These are phyloP conservation scores for Cheilosia vulpina DNA, from an alignment of 2,888 invertebrate species.

Conservation along the genomic window DNA sequence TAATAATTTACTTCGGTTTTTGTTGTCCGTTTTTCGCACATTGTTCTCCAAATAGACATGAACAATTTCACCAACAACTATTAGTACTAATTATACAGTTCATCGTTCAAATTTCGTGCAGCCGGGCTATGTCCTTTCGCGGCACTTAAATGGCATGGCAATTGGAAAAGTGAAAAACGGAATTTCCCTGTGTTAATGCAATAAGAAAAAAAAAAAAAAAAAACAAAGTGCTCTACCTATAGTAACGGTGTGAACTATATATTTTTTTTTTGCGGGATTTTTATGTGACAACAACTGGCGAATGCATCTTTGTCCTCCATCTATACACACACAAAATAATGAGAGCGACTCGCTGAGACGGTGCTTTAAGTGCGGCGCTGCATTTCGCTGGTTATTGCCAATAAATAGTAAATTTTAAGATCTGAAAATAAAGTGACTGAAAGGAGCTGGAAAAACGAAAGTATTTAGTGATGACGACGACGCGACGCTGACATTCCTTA, in stretches of 20 bases:
- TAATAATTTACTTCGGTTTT: conserved; percentile 47
- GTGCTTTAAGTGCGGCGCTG: conserved; percentile 57
- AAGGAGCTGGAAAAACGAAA: conserved; percentile 22
- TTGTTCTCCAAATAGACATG: background rate
- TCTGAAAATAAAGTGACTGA: conserved; percentile 53
- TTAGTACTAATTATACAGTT: conserved; percentile 24
- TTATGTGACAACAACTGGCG: conserved; percentile 19
- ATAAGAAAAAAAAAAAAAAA: background rate
- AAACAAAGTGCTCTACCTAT: background rate
- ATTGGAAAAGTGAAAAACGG: conserved; percentile 2
- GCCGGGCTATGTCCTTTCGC: conserved; percentile 10
- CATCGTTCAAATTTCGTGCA: conserved; percentile 35
- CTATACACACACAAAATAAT: conserved; percentile 33
- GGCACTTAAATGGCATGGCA: background rate
- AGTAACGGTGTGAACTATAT: conserved; percentile 50
- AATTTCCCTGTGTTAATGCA: conserved; percentile 8
- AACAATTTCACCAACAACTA: conserved; percentile 19
- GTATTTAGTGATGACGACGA: conserved; percentile 18
- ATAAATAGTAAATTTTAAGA: conserved; percentile 70
- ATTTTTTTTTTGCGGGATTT: conserved; percentile 15
- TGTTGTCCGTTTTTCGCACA: background rate
- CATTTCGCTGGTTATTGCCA: conserved; percentile 68
- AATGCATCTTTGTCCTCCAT: conserved; percentile 34
- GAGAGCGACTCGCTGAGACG: conserved; percentile 50
- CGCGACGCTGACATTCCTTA: conserved; percentile 22